Conservation (phyloP, 2,888 invertebrate genomes). For the Epistrophella euchroma region DNA sequence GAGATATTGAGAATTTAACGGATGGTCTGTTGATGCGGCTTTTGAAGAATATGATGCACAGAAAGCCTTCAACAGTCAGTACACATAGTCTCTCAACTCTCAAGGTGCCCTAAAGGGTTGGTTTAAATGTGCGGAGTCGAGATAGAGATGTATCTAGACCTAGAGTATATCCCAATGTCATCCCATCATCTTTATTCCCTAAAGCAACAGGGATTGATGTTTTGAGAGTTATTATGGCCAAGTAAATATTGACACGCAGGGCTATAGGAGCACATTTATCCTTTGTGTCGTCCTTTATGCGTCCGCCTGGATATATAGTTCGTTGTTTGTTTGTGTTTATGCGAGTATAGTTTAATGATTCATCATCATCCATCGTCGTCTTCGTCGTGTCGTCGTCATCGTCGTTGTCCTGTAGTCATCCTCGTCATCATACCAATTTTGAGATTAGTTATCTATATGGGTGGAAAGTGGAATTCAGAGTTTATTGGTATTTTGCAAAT, state of each 20-base stretch:
- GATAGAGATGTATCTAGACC: constrained; percentile 12
- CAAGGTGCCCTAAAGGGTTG: neutral
- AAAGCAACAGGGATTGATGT: constrained; percentile 20
- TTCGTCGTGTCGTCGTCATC: neutral
- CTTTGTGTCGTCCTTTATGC: constrained; percentile 37
- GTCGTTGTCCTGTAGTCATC: constrained; percentile 2
- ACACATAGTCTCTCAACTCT: neutral
- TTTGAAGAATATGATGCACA: neutral
- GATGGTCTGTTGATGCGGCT: constrained; percentile 48
- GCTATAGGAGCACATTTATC: constrained; percentile 35
- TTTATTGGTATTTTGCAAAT: constrained; percentile 8
- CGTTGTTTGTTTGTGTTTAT: constrained; percentile 51
- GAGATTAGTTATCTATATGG: constrained; percentile 34
- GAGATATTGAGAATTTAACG: constrained; percentile 63
- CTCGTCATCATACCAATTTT: constrained; percentile 25
- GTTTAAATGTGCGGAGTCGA: constrained; percentile 4
- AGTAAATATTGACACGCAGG: constrained; percentile 65
- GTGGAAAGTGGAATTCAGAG: neutral
- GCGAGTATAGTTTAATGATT: constrained; percentile 53
- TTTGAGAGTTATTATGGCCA: constrained; percentile 53
- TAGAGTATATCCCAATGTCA: constrained; percentile 2
- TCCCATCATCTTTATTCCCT: constrained; percentile 4
- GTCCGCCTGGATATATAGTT: neutral
- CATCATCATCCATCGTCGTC: constrained; percentile 33
- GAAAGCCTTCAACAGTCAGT: neutral